Percentiles rank a stretch among this genome's conserved stretches.
phyloP scores from a whole-genome alignment of 37 sponge, comb jelly and placozoan species.

The Hormiphora californensis region DNA sequence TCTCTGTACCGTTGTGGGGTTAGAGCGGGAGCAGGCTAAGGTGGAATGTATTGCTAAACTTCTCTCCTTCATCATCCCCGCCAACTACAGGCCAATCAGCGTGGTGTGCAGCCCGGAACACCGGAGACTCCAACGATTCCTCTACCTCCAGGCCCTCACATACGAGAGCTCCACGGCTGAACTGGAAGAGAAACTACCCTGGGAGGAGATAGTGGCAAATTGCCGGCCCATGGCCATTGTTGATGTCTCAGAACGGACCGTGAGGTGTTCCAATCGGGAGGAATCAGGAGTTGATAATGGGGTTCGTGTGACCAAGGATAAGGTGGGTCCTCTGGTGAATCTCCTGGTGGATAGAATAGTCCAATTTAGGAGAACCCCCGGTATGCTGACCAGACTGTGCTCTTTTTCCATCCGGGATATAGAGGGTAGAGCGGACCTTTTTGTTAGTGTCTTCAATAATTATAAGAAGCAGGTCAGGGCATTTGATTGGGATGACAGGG shows the following conservation, averaged over 20 bases:
- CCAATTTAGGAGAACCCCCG: too few species aligned
- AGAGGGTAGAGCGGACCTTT: too few species aligned
- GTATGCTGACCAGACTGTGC: too few species aligned
- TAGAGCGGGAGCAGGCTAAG: neutral
- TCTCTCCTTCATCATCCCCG: constrained; percentile 6
- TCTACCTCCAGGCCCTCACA: neutral
- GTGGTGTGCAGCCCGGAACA: neutral
- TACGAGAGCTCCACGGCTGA: neutral
- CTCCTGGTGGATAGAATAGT: too few species aligned
- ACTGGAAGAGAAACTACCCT: neutral
- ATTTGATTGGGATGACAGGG: neutral
- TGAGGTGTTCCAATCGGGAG: too few species aligned
- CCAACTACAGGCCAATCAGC: neutral
- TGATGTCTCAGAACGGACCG: constrained; percentile 6
- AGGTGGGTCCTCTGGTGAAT: too few species aligned
- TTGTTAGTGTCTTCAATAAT: too few species aligned
- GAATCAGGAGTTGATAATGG: too few species aligned
- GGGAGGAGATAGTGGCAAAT: neutral
- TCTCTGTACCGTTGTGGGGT: neutral
- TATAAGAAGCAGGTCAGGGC: too few species aligned
- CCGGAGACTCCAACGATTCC: neutral
- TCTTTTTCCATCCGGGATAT: too few species aligned
- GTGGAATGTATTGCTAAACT: neutral
- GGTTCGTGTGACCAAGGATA: too few species aligned
- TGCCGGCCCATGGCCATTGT: neutral